Evolutionary conservation across 2,888 invertebrate genomes (phyloP).

Genomic region (Scaptomyza caliginosa): DNA sequence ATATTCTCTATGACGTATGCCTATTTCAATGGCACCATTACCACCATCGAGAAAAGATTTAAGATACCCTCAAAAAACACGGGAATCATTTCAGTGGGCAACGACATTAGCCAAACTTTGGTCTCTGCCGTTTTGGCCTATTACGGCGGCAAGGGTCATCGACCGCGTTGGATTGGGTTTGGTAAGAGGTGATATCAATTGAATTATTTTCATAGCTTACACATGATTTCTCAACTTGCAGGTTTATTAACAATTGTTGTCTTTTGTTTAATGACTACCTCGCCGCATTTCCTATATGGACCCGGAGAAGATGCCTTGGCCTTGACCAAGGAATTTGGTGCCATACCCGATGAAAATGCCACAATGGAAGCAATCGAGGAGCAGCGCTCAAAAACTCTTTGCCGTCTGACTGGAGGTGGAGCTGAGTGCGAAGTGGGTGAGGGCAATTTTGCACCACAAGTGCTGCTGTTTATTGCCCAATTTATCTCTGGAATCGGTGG

Average conservation of each 20-base stretch:
- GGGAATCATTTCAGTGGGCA: conserved; percentile 89
- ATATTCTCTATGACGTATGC: conserved; percentile 89
- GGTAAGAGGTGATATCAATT: conserved; percentile 63
- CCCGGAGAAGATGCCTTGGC: conserved; percentile 88
- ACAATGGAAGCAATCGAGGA: conserved; percentile 84
- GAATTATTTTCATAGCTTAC: not conserved
- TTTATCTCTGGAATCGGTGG: conserved; percentile 89
- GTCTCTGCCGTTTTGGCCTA: conserved; percentile 88
- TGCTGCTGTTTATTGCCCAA: conserved; percentile 88
- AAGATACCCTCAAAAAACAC: conserved; percentile 89
- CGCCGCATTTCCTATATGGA: conserved; percentile 89
- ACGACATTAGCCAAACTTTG: conserved; percentile 89
- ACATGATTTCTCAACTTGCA: conserved; percentile 17
- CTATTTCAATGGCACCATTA: conserved; percentile 90
- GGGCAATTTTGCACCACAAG: conserved; percentile 87
- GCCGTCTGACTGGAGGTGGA: conserved; percentile 82
- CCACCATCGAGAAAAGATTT: conserved; percentile 89
- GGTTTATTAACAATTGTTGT: conserved; percentile 86
- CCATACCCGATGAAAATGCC: conserved; percentile 83
- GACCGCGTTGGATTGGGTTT: conserved; percentile 90
- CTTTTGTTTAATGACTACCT: conserved; percentile 88
- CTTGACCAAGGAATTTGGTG: conserved; percentile 87
- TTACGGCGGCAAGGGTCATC: conserved; percentile 89
- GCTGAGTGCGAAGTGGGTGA: conserved; percentile 85
- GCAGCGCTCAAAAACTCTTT: conserved; percentile 86